phyloP scores from a whole-genome alignment of 1,140 invertebrate genomes.

The Bombus consobrinus region DNA sequence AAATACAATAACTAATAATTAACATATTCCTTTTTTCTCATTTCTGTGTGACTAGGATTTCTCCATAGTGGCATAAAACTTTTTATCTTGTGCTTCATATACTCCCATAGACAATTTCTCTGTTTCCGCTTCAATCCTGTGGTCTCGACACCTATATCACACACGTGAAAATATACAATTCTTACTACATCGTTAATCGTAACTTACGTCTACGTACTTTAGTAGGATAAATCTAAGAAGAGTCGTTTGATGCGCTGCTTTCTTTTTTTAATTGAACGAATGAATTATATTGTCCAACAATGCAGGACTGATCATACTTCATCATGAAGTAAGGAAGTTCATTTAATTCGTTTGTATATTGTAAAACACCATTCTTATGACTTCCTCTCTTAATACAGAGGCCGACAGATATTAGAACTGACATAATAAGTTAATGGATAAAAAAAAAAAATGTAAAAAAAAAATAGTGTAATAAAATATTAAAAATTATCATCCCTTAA shows the following conservation, averaged over 20 bases:
- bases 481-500: neutral
- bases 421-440: constrained; percentile 11
- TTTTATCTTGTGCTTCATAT: constrained; percentile 48
- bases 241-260: constrained; percentile 25
- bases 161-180: constrained; percentile 50
- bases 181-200: constrained; percentile 39
- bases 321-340: neutral
- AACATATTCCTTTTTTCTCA: constrained; percentile 41
- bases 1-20: constrained; percentile 59
- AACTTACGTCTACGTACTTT: constrained; percentile 24
- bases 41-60: constrained; percentile 66
- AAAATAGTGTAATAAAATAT: neutral
- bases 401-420: neutral
- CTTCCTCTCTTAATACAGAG: neutral
- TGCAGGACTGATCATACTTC: neutral
- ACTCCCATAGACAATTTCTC: constrained; percentile 31
- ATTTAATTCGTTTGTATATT: neutral
- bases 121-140: constrained; percentile 9
- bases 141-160: constrained; percentile 46
- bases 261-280: neutral
- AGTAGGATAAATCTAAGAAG: constrained; percentile 24
- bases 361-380: neutral
- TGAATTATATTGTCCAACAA: constrained; percentile 3
- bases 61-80: constrained; percentile 57
- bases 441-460: neutral